Evolutionary conservation across 2,113 vertebrate genomes (phyloP).

Genomic region (Hypomesus transpacificus): DNA sequence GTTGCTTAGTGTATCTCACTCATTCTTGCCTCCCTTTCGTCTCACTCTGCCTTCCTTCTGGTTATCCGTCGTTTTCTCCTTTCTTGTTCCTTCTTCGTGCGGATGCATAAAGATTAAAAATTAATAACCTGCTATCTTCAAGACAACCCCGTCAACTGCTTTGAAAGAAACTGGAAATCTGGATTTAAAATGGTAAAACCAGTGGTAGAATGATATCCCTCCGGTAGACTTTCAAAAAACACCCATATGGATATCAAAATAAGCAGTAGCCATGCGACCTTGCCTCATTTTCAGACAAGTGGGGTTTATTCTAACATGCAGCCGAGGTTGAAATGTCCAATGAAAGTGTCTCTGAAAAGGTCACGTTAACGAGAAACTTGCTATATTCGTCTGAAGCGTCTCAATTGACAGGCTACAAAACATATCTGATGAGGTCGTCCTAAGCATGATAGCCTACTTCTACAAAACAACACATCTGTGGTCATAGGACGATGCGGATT

Average conservation of each 20-base stretch:
- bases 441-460: not conserved
- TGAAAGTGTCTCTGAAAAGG: not conserved
- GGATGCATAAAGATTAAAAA: slow-evolving; percentile 76
- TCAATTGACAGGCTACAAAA: not conserved
- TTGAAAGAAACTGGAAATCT: slow-evolving; percentile 32
- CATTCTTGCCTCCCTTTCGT: slow-evolving; percentile 60
- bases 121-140: slow-evolving; percentile 62
- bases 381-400: too few relatives aligned
- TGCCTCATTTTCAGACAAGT: slow-evolving; percentile 24
- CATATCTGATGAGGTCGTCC: not conserved
- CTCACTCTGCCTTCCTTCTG: slow-evolving; percentile 48
- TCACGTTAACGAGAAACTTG: too few relatives aligned
- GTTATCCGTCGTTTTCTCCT: slow-evolving; percentile 64
- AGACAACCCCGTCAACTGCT: slow-evolving; percentile 41
- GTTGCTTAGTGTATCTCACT: slow-evolving; percentile 67
- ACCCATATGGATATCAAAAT: slow-evolving; percentile 57
- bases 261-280: slow-evolving; percentile 53
- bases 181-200: slow-evolving; percentile 29
- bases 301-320: slow-evolving; percentile 2
- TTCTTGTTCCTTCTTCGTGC: slow-evolving; percentile 68
- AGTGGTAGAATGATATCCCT: slow-evolving; percentile 45
- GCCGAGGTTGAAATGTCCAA: not conserved
- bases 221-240: slow-evolving; percentile 47
- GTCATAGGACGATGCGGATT: not conserved
- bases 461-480: not conserved